These are phyloP conservation scores for Syngnathoides biaculeatus DNA, from an alignment of 2,113 vertebrate species.

Conservation along the genomic window DNA sequence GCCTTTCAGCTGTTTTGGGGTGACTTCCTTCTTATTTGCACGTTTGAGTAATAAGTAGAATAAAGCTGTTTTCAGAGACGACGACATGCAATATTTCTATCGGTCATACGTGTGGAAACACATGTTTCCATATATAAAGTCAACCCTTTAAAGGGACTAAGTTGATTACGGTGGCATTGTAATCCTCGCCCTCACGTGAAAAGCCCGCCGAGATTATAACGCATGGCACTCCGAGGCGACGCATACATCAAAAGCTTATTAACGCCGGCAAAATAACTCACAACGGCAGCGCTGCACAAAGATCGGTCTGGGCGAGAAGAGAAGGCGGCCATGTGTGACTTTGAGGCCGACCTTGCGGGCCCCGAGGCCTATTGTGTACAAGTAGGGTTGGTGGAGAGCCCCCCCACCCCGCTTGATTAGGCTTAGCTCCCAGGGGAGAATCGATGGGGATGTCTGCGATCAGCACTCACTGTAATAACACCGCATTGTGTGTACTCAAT, in stretches of 20 bases:
- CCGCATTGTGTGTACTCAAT: slow-evolving; percentile 45
- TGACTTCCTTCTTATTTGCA: neutral
- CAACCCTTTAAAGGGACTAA: slow-evolving; percentile 33
- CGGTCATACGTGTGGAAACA: neutral
- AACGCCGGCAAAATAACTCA: slow-evolving; percentile 65
- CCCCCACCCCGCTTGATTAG: slow-evolving; percentile 53
- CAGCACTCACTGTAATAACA: slow-evolving; percentile 64
- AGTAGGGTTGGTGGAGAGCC: slow-evolving; percentile 26
- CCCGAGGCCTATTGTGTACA: slow-evolving; percentile 45
- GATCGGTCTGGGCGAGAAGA: slow-evolving; percentile 63
- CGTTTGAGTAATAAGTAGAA: neutral
- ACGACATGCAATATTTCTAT: slow-evolving; percentile 1
- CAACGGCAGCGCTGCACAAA: slow-evolving; percentile 63
- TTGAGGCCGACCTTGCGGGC: slow-evolving; percentile 65
- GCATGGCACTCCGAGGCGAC: slow-evolving; percentile 25
- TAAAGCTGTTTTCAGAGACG: neutral
- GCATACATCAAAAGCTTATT: slow-evolving; percentile 70
- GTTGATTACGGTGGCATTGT: slow-evolving; percentile 28
- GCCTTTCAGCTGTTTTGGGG: neutral
- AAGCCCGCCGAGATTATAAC: slow-evolving; percentile 46
- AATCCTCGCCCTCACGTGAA: slow-evolving; percentile 31
- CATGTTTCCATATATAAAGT: slow-evolving; percentile 25
- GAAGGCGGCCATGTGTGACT: slow-evolving; percentile 58
- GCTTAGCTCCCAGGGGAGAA: slow-evolving; percentile 44
- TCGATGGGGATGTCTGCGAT: slow-evolving; percentile 60